These are phyloP conservation scores for Agrotis puta DNA, from an alignment of 2,888 invertebrate genomes.

Conservation along the genomic window DNA sequence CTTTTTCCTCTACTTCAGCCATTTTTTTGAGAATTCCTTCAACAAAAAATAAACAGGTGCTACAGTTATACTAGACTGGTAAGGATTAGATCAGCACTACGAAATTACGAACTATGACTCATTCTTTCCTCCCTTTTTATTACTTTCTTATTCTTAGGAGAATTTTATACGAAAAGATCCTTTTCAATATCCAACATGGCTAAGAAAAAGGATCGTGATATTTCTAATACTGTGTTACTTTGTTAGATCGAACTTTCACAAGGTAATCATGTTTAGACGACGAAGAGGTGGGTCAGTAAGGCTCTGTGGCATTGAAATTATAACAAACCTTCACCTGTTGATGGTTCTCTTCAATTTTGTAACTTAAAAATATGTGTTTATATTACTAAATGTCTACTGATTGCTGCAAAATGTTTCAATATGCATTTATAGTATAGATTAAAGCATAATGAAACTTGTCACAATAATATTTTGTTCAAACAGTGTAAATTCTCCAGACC, in stretches of 20 bases:
- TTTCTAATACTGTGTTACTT: constrained; percentile 57
- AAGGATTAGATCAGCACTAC: constrained; percentile 62
- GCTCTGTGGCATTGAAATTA: constrained; percentile 66
- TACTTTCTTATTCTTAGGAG: constrained; percentile 50
- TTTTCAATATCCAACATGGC: not conserved
- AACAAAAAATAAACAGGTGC: constrained; percentile 26
- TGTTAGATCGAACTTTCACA: constrained; percentile 80
- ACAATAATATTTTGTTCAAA: constrained; percentile 60
- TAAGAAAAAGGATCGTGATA: constrained; percentile 11
- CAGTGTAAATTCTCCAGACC: constrained; percentile 7
- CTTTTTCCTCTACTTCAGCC: constrained; percentile 93
- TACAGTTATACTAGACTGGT: constrained; percentile 33
- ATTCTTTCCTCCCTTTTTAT: constrained; percentile 59
- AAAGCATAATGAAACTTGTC: constrained; percentile 18
- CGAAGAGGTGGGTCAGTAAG: constrained; percentile 62
- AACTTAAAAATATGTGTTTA: constrained; percentile 14
- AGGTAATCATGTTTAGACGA: constrained; percentile 69
- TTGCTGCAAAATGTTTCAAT: not conserved
- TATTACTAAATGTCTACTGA: not conserved
- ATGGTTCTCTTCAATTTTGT: constrained; percentile 35
- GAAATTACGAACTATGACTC: constrained; percentile 69
- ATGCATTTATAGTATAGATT: constrained; percentile 1
- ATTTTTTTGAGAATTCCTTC: constrained; percentile 67
- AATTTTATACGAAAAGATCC: constrained; percentile 17
- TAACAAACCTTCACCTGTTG: constrained; percentile 70